Evolutionary conservation across 2,113 vertebrate genomes (phyloP).

Genomic region (Prionailurus viverrinus): DNA sequence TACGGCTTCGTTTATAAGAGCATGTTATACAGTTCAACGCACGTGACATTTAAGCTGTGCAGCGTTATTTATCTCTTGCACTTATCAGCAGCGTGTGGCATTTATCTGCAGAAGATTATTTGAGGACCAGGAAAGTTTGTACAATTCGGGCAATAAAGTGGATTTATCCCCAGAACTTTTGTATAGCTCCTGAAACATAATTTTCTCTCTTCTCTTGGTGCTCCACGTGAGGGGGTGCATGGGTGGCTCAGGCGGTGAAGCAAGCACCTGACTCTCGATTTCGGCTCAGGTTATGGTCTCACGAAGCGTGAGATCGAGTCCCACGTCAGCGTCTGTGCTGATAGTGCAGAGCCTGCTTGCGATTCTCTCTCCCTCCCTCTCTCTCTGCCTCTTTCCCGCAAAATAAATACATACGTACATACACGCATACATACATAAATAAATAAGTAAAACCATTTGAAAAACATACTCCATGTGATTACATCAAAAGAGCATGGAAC

Average conservation of each 20-base stretch:
- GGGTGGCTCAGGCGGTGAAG: too few species aligned
- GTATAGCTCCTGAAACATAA: not conserved
- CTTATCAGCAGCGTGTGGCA: slow-evolving; percentile 41
- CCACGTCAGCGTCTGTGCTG: too few species aligned
- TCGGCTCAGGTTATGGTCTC: too few species aligned
- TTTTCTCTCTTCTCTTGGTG: not conserved
- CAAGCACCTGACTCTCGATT: too few species aligned
- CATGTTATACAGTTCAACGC: not conserved
- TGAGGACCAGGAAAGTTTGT: slow-evolving; percentile 16
- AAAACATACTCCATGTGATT: not conserved
- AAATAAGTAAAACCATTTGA: too few species aligned
- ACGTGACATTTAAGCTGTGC: not conserved
- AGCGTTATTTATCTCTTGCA: slow-evolving; percentile 26
- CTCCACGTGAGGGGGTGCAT: not conserved
- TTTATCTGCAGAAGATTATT: slow-evolving; percentile 12
- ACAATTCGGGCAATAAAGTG: slow-evolving; percentile 11
- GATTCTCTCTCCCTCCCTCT: too few species aligned
- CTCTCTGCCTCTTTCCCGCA: too few species aligned
- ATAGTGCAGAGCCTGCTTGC: too few species aligned
- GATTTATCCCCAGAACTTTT: not conserved
- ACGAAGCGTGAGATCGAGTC: too few species aligned
- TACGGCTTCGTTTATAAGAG: slow-evolving; percentile 12
- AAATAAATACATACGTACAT: too few species aligned
- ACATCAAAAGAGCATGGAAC: not conserved
- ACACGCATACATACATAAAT: too few species aligned